phyloP scores from a whole-genome alignment of 2,888 invertebrate species.

The Lacanobia wlatinum region DNA sequence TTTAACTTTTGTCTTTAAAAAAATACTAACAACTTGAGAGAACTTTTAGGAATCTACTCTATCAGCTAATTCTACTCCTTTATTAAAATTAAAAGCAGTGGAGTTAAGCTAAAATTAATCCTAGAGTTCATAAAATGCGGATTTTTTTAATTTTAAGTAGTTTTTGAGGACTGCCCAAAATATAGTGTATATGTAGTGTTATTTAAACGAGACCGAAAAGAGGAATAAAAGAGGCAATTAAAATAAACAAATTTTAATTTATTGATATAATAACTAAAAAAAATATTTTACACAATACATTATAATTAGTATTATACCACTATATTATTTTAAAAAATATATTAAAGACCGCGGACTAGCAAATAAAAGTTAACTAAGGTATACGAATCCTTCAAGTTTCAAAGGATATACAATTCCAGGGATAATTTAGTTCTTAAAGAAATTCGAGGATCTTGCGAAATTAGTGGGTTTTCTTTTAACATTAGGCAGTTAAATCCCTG shows the following conservation, averaged over 20 bases:
- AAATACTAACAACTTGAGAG: no score
- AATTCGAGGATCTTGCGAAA: constrained; percentile 53
- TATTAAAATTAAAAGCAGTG: no score
- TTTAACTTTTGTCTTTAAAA: no score
- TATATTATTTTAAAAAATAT: constrained; percentile 88
- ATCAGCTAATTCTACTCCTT: no score
- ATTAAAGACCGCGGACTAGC: constrained; percentile 89
- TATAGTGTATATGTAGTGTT: not conserved
- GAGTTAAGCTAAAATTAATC: no score
- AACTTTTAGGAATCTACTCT: no score
- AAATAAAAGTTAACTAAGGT: constrained; percentile 86
- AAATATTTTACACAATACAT: constrained; percentile 90
- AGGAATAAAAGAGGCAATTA: constrained; percentile 80
- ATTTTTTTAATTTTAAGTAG: no score
- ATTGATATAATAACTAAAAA: constrained; percentile 90
- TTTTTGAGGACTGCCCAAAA: constrained; percentile 1
- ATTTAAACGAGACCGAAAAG: constrained; percentile 20
- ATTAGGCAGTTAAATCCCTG: constrained; percentile 62
- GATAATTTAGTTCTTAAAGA: constrained; percentile 56
- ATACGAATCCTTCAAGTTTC: constrained; percentile 77
- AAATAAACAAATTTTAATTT: constrained; percentile 91
- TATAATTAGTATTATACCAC: constrained; percentile 90
- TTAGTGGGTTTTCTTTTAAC: constrained; percentile 31
- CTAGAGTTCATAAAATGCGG: no score
- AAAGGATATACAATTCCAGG: constrained; percentile 69